Percentiles rank a stretch among this genome's conserved stretches.
These are phyloP conservation scores for Drosophila quadrilineata DNA, from an alignment of 1,140 invertebrate genomes.

Conservation along the genomic window DNA sequence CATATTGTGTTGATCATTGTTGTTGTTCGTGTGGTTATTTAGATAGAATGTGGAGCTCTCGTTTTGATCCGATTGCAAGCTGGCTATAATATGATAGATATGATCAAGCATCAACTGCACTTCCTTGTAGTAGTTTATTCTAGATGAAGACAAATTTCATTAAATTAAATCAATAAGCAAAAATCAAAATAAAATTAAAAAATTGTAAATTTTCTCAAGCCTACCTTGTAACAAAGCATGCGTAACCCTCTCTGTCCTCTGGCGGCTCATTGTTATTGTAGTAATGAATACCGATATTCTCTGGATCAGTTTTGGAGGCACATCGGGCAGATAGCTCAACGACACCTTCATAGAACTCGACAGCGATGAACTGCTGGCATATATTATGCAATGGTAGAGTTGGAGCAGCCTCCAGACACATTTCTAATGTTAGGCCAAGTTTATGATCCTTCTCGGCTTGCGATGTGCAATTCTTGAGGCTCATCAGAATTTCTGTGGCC, in stretches of 20 bases:
- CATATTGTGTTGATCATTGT: slow-evolving; percentile 3
- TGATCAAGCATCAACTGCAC: slow-evolving; percentile 90
- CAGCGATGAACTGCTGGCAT: slow-evolving; percentile 84
- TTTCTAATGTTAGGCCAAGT: slow-evolving; percentile 89
- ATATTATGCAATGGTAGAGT: slow-evolving; percentile 76
- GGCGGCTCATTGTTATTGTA: slow-evolving; percentile 92
- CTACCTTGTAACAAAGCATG: slow-evolving; percentile 83
- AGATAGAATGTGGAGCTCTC: slow-evolving; percentile 1
- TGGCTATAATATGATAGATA: slow-evolving; percentile 85
- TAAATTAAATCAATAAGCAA: no score
- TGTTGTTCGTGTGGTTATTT: neutral
- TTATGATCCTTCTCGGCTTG: slow-evolving; percentile 87
- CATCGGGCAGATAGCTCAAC: slow-evolving; percentile 93
- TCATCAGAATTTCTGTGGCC: slow-evolving; percentile 94
- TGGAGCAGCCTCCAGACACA: slow-evolving; percentile 86
- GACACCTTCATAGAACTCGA: slow-evolving; percentile 92
- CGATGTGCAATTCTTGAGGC: slow-evolving; percentile 87
- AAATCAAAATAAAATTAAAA: neutral
- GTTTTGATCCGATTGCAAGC: slow-evolving; percentile 25
- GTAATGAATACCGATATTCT: slow-evolving; percentile 93
- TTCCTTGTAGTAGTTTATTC: slow-evolving; percentile 94
- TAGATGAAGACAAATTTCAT: no score
- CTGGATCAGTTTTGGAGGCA: slow-evolving; percentile 93
- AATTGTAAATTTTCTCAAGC: neutral
- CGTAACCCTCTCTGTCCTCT: slow-evolving; percentile 89